Evolutionary conservation across 53 echinoderm and acorn worm species (phyloP).

Genomic region (Zoroaster sp.): DNA sequence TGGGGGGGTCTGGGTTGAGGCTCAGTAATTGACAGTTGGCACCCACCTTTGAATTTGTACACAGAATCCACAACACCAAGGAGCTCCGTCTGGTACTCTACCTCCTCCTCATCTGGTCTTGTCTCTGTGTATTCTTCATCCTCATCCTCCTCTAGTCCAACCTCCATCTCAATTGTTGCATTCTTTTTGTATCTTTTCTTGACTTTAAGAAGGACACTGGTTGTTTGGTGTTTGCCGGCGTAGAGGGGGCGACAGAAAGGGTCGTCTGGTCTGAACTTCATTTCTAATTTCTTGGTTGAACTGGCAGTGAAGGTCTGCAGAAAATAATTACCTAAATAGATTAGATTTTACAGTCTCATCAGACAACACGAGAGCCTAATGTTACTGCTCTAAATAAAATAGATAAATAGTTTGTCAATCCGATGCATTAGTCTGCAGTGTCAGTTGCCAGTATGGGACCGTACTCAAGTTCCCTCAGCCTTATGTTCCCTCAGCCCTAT

Average conservation of each 20-base stretch:
- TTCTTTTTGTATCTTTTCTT: slow-evolving; percentile 45
- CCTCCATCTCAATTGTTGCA: neutral
- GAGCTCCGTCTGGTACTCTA: slow-evolving; percentile 53
- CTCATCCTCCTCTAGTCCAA: neutral
- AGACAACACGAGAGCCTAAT: no score
- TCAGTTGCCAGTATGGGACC: no score
- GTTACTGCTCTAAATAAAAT: no score
- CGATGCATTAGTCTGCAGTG: no score
- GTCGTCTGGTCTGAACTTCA: slow-evolving; percentile 74
- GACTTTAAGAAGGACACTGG: slow-evolving; percentile 73
- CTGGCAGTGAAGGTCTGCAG: neutral
- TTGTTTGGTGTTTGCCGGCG: slow-evolving; percentile 62
- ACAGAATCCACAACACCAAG: slow-evolving; percentile 50
- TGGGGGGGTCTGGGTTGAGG: no score
- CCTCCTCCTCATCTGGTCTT: neutral
- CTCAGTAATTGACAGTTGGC: neutral
- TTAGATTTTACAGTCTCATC: no score
- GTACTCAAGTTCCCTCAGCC: no score
- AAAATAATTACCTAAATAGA: no score
- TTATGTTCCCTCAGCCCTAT: no score
- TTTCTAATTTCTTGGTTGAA: slow-evolving; percentile 40
- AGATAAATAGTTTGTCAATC: no score
- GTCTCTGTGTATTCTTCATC: neutral
- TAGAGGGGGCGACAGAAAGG: slow-evolving; percentile 64
- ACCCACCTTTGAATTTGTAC: slow-evolving; percentile 61